Evolutionary conservation across 1,140 invertebrate genomes (phyloP).

Genomic region (Uloborus diversus): DNA sequence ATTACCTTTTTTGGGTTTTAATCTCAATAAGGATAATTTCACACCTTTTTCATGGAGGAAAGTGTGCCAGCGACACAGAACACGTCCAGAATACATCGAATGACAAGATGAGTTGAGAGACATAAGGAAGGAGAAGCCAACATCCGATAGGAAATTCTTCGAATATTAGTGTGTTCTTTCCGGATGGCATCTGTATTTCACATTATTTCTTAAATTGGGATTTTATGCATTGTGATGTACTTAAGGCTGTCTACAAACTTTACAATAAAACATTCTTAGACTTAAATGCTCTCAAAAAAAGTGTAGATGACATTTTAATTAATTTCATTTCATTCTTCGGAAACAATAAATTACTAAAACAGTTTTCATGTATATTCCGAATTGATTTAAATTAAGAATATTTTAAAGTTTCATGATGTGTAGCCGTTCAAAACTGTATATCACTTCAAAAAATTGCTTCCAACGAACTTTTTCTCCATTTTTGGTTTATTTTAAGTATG

Average conservation of each 20-base stretch:
- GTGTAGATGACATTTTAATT: not conserved
- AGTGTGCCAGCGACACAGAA: constrained; percentile 30
- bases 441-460: no score
- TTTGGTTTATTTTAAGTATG: no score
- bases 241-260: not conserved
- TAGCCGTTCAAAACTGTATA: no score
- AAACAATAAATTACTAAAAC: not conserved
- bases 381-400: not conserved
- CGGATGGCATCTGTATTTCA: not conserved
- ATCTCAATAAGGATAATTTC: not conserved
- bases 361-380: not conserved
- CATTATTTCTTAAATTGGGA: not conserved
- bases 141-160: not conserved
- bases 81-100: constrained; percentile 34
- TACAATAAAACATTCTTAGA: not conserved
- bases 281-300: not conserved
- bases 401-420: not conserved
- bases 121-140: not conserved
- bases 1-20: not conserved
- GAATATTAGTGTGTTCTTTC: not conserved
- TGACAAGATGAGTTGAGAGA: not conserved
- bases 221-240: not conserved
- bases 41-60: constrained; percentile 16
- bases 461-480: no score
- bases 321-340: not conserved